phyloP scores from a whole-genome alignment of 2,888 invertebrate genomes.

The Sarcophaga caerulescens region DNA sequence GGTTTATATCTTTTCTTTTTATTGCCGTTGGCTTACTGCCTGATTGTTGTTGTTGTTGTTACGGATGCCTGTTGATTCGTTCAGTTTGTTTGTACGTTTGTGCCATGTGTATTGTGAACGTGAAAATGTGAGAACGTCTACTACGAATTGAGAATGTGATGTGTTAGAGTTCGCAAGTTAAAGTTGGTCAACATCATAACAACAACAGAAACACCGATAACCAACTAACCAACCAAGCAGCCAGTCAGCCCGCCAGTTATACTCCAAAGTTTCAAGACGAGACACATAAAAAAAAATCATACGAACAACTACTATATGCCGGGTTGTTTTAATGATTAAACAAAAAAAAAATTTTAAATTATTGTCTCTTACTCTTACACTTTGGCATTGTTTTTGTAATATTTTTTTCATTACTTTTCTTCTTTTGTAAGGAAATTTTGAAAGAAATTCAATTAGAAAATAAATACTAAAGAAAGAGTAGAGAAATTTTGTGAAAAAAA shows the following conservation, averaged over 20 bases:
- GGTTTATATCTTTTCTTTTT: conserved; percentile 34
- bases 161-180: conserved; percentile 64
- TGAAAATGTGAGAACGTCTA: conserved; percentile 45
- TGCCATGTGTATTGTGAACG: conserved; percentile 38
- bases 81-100: conserved; percentile 36
- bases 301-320: conserved; percentile 45
- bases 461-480: not conserved
- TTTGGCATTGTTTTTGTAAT: not conserved
- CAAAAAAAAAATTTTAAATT: not conserved
- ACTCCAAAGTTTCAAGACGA: conserved; percentile 53
- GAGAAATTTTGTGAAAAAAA: conserved; percentile 32
- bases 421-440: conserved; percentile 4
- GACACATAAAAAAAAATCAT: conserved; percentile 54
- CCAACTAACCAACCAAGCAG: not conserved
- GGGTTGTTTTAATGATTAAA: conserved; percentile 20
- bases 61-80: conserved; percentile 47
- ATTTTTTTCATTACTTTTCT: not conserved
- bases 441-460: conserved; percentile 3
- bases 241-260: conserved; percentile 42
- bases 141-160: conserved; percentile 44
- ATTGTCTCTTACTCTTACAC: too few species aligned
- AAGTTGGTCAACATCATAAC: conserved; percentile 59
- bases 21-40: conserved; percentile 39
- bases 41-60: conserved; percentile 41
- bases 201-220: conserved; percentile 34